Evolutionary conservation across 2,888 invertebrate genomes (phyloP), one percentile per base, ranked within the genome.

Genomic region (Chironomus riparius): DNA sequence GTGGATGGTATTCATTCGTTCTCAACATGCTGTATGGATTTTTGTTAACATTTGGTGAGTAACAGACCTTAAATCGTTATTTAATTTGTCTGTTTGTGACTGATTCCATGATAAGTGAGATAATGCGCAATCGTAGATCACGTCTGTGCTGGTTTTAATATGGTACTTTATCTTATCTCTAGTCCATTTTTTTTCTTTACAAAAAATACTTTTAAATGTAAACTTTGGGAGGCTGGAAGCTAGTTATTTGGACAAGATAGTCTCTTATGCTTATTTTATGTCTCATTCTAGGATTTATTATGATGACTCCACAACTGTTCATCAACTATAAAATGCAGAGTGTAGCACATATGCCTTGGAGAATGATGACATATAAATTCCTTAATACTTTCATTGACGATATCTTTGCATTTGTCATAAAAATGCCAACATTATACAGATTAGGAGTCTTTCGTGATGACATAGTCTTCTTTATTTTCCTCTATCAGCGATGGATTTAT

Each of bases 291-390:
- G 97, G 99, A 77, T 99, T 99, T 83, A 99, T 99, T 77, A 97
- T 98, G 95, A 99, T 99, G 98, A 99, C 98, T n/a, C 99, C 99
- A 5, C 99, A 99, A 85, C 86, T 99, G 78, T 99, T 99, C 83
- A 99, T 99, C 80, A 99, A 99, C 86, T 99, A 99, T 86, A 99
- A 99, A 85, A 85, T 99, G 80, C 98, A 99, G 83, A 98, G 98
- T 18, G 98, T 99, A 1, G 99, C 99, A 10, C 99, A 99, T 86
- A 87, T 99, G 80, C 99, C 99, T 4, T 99, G 99, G 99, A 89
- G 99, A 77, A 99, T 99, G 98, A 91, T 99, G 89, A 97, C 98
- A 10, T 99, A 99, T 85, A 99, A 99, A 87, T 98, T 98, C 84
- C 89, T 99, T 77, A 99, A 99, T 84, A 99, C 99, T 22, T 99